Percentiles rank a stretch among this genome's conserved stretches.
These are phyloP conservation scores for Syngnathus rostellatus DNA, from an alignment of 2,797 vertebrate genomes.

Conservation along the genomic window DNA sequence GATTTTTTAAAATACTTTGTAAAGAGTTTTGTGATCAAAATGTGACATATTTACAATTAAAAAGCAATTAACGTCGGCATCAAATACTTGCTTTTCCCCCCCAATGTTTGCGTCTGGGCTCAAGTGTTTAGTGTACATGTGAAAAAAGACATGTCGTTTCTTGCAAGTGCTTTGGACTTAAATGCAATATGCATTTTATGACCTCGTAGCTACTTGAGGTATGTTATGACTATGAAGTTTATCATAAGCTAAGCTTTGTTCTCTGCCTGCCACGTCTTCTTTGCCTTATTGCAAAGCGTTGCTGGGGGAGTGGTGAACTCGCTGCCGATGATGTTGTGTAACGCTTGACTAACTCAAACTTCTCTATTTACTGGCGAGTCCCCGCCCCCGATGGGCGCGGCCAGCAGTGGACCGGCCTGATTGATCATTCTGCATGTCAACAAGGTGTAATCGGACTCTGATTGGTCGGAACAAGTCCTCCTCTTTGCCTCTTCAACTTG, in stretches of 20 bases:
- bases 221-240: not conserved
- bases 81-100: no score
- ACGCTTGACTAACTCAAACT: not conserved
- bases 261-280: not conserved
- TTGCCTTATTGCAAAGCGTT: not conserved
- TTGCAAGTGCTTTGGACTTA: not conserved
- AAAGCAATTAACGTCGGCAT: no score
- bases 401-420: constrained; percentile 7
- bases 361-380: not conserved
- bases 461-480: constrained; percentile 41
- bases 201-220: no score
- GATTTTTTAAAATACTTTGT: no score
- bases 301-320: not conserved
- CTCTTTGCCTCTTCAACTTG: constrained; percentile 34
- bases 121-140: not conserved
- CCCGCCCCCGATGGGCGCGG: not conserved
- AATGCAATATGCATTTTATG: not conserved
- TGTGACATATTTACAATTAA: no score
- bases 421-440: constrained; percentile 40
- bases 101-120: no score
- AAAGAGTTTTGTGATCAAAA: no score
- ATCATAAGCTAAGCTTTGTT: not conserved
- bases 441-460: constrained; percentile 18
- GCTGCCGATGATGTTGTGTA: not conserved
- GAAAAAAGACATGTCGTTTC: not conserved